A percentile compares a stretch with the other conserved stretches of the same genome.
Evolutionary conservation across 2,113 vertebrate genomes (phyloP).

Genomic region (Xenus cinereus): DNA sequence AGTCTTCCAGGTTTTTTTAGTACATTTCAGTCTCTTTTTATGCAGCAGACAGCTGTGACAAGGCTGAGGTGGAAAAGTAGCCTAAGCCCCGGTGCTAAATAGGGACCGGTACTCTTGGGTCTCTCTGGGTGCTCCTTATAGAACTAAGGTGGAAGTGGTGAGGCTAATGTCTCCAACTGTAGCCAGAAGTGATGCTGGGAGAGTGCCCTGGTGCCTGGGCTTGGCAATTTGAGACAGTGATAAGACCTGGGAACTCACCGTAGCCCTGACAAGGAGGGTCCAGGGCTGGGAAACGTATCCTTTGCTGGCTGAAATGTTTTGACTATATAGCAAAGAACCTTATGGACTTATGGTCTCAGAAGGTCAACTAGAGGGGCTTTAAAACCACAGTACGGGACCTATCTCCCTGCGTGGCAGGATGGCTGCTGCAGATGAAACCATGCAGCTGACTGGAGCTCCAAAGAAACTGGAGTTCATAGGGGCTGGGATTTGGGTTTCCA

Average conservation of each 20-base stretch:
- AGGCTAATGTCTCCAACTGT: not conserved
- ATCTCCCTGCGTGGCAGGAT: not conserved
- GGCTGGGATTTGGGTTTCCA: not conserved
- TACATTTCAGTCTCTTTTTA: conserved; percentile 46
- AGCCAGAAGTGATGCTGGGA: not conserved
- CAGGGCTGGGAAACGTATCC: not conserved
- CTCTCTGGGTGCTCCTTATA: not conserved
- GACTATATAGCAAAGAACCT: not conserved
- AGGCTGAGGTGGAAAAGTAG: conserved; percentile 43
- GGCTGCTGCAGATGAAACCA: not conserved
- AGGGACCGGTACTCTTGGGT: not conserved
- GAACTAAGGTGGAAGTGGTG: not conserved
- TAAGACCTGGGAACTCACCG: not conserved
- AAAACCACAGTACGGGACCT: not conserved
- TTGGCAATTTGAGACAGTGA: not conserved
- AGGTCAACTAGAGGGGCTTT: not conserved
- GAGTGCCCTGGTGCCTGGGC: not conserved
- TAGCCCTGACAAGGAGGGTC: not conserved
- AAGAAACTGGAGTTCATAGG: not conserved
- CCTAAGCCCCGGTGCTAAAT: not conserved
- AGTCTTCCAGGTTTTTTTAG: conserved; percentile 51
- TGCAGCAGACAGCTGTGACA: conserved; percentile 47
- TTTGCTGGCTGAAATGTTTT: not conserved
- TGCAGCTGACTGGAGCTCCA: not conserved
- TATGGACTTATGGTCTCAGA: not conserved